phyloP scores from a whole-genome alignment of 2,113 vertebrate species.

The Eulemur rufifrons region DNA sequence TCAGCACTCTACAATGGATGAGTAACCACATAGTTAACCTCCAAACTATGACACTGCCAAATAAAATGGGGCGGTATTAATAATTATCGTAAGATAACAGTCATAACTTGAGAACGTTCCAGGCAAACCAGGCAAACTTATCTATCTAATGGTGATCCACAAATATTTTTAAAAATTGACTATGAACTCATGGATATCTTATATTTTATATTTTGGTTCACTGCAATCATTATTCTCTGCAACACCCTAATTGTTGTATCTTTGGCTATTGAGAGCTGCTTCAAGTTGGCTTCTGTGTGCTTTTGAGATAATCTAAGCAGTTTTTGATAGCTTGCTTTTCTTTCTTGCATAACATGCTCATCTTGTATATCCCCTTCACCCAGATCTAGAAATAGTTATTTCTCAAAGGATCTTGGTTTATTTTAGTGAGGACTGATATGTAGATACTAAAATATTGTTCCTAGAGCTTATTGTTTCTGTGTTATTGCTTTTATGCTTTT shows the following conservation, averaged over 20 bases:
- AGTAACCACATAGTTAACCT: background rate
- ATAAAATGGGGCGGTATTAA: background rate
- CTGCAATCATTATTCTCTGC: background rate
- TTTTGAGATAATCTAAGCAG: background rate
- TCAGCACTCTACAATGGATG: background rate
- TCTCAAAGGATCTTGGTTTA: background rate
- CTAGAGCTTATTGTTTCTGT: background rate
- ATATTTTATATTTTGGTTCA: background rate
- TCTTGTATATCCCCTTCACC: background rate
- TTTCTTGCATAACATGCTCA: background rate
- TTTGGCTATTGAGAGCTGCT: background rate
- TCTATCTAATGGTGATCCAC: background rate
- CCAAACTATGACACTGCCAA: background rate
- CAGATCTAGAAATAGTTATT: background rate
- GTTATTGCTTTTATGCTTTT: background rate
- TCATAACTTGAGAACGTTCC: background rate
- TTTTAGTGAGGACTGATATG: background rate
- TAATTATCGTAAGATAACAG: background rate
- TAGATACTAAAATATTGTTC: background rate
- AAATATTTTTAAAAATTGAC: background rate
- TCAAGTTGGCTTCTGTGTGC: background rate
- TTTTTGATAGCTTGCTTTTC: background rate
- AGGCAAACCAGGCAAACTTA: background rate
- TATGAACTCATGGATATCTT: background rate
- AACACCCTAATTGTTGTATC: background rate